Evolutionary conservation across 1,140 invertebrate genomes (phyloP).

Genomic region (Adoxophyes honmai): DNA sequence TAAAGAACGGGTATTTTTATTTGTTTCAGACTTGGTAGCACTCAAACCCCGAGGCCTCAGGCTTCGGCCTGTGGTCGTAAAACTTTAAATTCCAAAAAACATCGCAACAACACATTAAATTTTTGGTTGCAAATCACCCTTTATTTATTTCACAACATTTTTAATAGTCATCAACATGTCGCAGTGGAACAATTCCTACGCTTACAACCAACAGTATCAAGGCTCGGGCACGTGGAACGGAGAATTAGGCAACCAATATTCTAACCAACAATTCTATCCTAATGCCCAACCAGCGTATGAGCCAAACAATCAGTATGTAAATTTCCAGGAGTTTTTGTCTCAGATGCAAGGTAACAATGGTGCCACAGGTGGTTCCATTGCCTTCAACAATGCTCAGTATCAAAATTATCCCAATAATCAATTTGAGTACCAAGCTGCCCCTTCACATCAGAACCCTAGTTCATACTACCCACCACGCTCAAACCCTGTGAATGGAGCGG

Average conservation of each 20-base stretch:
- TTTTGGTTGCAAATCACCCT: constrained; percentile 11
- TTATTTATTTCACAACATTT: constrained; percentile 48
- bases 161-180: constrained; percentile 38
- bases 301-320: constrained; percentile 56
- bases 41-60: constrained; percentile 39
- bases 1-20: constrained; percentile 29
- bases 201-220: constrained; percentile 59
- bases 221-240: constrained; percentile 49
- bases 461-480: constrained; percentile 43
- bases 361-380: constrained; percentile 29
- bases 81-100: constrained; percentile 20
- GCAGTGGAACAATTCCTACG: constrained; percentile 66
- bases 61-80: constrained; percentile 58
- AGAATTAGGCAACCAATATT: constrained; percentile 51
- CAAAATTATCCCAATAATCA: constrained; percentile 48
- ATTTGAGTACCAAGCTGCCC: constrained; percentile 53
- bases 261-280: constrained; percentile 52
- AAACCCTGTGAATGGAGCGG: constrained; percentile 37
- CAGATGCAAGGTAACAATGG: constrained; percentile 54
- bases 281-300: constrained; percentile 44
- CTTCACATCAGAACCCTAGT: constrained; percentile 44
- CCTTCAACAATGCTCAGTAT: constrained; percentile 51
- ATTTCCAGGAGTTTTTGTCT: constrained; percentile 65
- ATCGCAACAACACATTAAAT: constrained; percentile 19
- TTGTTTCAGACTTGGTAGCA: constrained; percentile 44